Base-by-base conservation (phyloP, 2,888 invertebrate genomes). In the Dicranocentrus wangi region DNA sequence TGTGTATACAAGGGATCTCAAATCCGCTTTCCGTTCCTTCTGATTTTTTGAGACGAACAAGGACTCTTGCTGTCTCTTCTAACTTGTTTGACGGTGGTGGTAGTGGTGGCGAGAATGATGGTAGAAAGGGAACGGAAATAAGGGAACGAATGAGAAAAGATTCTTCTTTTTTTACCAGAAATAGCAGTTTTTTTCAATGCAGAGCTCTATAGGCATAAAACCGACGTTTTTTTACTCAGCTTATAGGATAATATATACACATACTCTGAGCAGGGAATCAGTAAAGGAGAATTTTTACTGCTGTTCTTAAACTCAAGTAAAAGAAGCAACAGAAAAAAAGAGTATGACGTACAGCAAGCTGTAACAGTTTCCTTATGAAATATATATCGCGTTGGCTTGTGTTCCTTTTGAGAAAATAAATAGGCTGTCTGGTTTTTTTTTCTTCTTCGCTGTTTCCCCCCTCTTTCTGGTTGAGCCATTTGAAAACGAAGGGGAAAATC, bases 331-430 rank as follows among this genome's bases (percentile, higher is more conserved):
- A 72, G 72, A 71, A 17, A 60, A 61, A 17, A 42, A 58, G 75
- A 58, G 42, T 25, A 21, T 42, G n/a, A 65, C 47, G 65, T 28
- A 39, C 65, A 63, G 42, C 39, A 79, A 72, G 47, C 28, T 79
- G 79, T 79, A 65, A 72, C 79, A 79, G 79, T 66, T 80, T 80
- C 73, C 72, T 72, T 61, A 73, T 72, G 68, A 73, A 80, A 72
- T 80, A 68, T 68, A 80, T 60, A 66, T 70, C 71, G 66, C 60
- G 19, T 23, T 78, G 65, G 53, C 53, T 55, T 80, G 60, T 75
- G 75, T 61, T 81, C 32, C 60, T 69, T 75, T 81, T 69, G 61
- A 81, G 70, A 71, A 82, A 82, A 82, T 82, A 82, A 82, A 82
- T 82, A 82, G 72, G 70, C 71, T 82, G 82, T 72, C 77, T 76